Evolutionary conservation across 1,140 invertebrate species (phyloP).

Genomic region (Apolygus lucorum): DNA sequence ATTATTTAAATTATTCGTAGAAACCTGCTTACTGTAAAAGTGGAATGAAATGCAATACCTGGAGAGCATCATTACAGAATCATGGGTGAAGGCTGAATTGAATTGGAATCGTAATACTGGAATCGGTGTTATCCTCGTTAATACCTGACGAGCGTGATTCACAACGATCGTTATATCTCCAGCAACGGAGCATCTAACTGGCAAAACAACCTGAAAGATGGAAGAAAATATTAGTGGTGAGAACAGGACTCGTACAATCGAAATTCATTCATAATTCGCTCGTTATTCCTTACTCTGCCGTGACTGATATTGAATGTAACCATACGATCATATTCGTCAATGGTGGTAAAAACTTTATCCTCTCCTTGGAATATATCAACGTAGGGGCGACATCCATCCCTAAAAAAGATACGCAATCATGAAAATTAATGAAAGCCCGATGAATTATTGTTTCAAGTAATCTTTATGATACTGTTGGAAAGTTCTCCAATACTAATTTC

Average conservation of each 20-base stretch:
- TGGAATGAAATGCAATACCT: slow-evolving; percentile 47
- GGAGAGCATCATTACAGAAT: slow-evolving; percentile 60
- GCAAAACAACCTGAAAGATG: slow-evolving; percentile 34
- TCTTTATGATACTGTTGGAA: no score
- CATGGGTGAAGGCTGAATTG: slow-evolving; percentile 74
- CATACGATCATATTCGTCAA: slow-evolving; percentile 83
- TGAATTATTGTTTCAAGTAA: no score
- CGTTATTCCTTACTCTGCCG: slow-evolving; percentile 61
- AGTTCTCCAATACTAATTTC: no score
- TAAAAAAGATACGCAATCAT: slow-evolving; percentile 38
- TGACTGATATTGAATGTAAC: slow-evolving; percentile 65
- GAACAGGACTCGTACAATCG: no score
- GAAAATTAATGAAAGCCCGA: no score
- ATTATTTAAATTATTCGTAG: no score
- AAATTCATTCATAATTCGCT: no score
- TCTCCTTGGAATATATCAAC: slow-evolving; percentile 86
- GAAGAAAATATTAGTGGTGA: no score
- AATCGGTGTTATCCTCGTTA: slow-evolving; percentile 73
- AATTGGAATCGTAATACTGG: slow-evolving; percentile 83
- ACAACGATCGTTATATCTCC: slow-evolving; percentile 76
- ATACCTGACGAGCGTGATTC: slow-evolving; percentile 77
- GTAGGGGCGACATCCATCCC: slow-evolving; percentile 88
- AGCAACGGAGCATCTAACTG: slow-evolving; percentile 55
- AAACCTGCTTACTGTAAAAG: no score
- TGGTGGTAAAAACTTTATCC: slow-evolving; percentile 69